Percentiles rank a stretch among this genome's conserved stretches.
Evolutionary conservation across 2,797 vertebrate species (phyloP).

Genomic region (Lagothrix lagotricha): DNA sequence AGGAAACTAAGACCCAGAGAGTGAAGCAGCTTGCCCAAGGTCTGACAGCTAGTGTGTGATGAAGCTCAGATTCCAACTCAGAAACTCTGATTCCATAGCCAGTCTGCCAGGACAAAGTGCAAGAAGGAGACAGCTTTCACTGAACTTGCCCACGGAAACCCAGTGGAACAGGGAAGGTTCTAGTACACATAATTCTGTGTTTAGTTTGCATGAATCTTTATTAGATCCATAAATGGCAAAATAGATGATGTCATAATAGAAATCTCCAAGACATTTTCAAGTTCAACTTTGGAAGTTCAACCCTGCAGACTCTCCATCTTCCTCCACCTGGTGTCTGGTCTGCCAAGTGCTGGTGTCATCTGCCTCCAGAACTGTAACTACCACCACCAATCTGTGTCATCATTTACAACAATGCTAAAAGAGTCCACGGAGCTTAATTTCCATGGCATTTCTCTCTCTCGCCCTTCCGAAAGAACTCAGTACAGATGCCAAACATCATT

Average conservation of each 20-base stretch:
- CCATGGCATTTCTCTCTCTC: neutral
- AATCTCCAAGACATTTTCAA: slow-evolving; percentile 30
- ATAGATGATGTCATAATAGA: neutral
- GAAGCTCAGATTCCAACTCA: neutral
- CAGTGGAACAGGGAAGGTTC: neutral
- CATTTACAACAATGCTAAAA: neutral
- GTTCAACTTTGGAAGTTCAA: slow-evolving; percentile 35
- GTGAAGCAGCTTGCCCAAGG: neutral
- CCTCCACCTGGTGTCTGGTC: slow-evolving; percentile 52
- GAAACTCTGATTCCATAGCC: neutral
- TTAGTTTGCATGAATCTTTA: neutral
- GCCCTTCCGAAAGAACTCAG: neutral
- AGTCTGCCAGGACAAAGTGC: too few species aligned
- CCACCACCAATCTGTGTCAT: neutral
- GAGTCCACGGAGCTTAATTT: neutral
- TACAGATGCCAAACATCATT: neutral
- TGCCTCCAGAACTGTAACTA: slow-evolving; percentile 58
- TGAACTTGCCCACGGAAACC: neutral
- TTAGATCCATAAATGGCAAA: slow-evolving; percentile 25
- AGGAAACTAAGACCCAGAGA: neutral
- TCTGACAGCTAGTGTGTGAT: neutral
- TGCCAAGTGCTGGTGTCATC: slow-evolving; percentile 52
- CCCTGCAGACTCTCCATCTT: slow-evolving; percentile 15
- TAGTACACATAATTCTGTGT: neutral
- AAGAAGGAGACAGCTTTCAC: neutral